Evolutionary conservation across 2,797 vertebrate genomes (phyloP), one percentile per base, ranked within the genome.

Genomic region (Oreochromis grahami): DNA sequence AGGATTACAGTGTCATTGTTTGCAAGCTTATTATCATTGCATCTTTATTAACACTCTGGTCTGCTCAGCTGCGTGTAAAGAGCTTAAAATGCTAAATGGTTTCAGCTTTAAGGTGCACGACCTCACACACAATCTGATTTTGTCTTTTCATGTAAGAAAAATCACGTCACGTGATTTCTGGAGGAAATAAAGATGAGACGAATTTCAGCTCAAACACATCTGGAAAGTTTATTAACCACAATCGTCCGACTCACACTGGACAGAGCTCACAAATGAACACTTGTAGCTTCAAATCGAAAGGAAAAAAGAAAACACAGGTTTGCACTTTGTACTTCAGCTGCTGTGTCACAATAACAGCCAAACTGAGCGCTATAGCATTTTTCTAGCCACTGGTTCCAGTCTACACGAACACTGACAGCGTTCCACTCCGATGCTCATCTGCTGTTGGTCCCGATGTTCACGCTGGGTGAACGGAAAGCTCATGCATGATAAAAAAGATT

Each of bases 221-320:
- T 93, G 90, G 88, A 96, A 95, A 94, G 90, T 97, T 97, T 97
- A 97, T 96, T 96, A 90, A 95, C 84, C 91, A 96, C 95, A 95
- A 94, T 95, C 92, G 87, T 95, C 89, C 86, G 89, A 95, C 93
- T 94, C 93, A 89, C 91, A 95, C 84, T 91, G 87, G 94, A 94
- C 90, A 94, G 87, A 91, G 85, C 88, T 94, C 93, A 95, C 93
- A 90, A 91, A 94, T 92, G 93, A 93, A 93, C 90, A 94, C 88
- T 89, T 88, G 70, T 77, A 38, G 80, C 85, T 87, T 91, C 55
- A 84, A 91, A 87, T 81, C 77, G 86, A 88, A 80, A 86, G 86
- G 41, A 84, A 88, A 80, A 83, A 88, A 77, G 51, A 84, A 43
- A 92, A 88, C 34, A 90, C 52, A 82, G 43, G 36, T 88, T 82